Base-by-base conservation (phyloP, 2,797 vertebrate genomes). In the Pipistrellus pipistrellus region DNA sequence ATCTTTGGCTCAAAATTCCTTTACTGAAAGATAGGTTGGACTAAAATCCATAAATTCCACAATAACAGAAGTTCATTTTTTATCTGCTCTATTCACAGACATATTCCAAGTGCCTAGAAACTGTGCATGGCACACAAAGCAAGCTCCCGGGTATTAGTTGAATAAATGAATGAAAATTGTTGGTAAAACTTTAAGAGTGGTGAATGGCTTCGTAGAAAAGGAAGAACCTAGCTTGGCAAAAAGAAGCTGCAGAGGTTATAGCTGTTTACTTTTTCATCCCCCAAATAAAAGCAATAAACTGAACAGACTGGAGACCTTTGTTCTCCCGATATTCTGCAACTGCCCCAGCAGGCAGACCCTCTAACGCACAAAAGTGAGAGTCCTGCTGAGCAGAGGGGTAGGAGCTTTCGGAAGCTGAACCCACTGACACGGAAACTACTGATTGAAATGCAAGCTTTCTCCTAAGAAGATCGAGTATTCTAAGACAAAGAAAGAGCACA, bases 241-340 rank as follows among this genome's bases (percentile, higher is more conserved):
- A 10, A 30, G 23, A 62, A 76, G 23, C 93, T 93, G 72, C 96
- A 96, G 92, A 88, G 96, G 95, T 88, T 95, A 83, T n/a, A 18
- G 81, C 72, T 21, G 27, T 88, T 95, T 64, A 32, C 25, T 93
- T 90, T 94, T 75, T 92, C 88, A 92, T 86, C 62, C 64, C 68
- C 78, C 68, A 97, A 97, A 95, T 20, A 30, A 93, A 95, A 89
- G 73, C 48, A 96, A 93, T 55, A 4, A 11, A 55, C 21, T 30
- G 73, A 90, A 78, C 27, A 85, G 88, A 94, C 88, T 14, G 32
- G 72, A 85, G 68, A 95, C 75, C 62, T 85, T 81, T 93, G 71
- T 88, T 88, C 81, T 71, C 64, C 32, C n/a, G 72, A 68, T 68
- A 92, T 75, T 41, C 85, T 93, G 46, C 18, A 11, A 51, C 35